These are phyloP conservation scores for Pungitius pungitius DNA, from an alignment of 2,113 vertebrate genomes.

Conservation along the genomic window DNA sequence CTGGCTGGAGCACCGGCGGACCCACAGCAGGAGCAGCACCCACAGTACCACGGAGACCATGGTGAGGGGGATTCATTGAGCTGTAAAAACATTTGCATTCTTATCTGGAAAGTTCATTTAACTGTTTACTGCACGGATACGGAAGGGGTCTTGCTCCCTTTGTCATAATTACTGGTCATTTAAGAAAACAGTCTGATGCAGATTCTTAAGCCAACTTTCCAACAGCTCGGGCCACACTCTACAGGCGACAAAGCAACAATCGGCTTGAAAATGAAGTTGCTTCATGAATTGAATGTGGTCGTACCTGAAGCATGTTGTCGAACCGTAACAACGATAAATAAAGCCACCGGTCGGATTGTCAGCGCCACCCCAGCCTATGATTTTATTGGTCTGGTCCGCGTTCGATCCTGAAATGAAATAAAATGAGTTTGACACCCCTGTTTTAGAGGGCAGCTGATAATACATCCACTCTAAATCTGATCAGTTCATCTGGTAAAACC, in stretches of 20 bases:
- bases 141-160: background rate
- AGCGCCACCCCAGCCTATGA: no score
- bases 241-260: background rate
- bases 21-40: conserved; percentile 81
- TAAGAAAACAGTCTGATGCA: background rate
- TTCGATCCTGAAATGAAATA: no score
- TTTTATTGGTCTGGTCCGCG: no score
- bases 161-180: background rate
- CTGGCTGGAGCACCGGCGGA: conserved; percentile 87
- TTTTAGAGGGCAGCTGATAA: no score
- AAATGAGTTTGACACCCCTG: no score
- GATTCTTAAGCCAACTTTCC: background rate
- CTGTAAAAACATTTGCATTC: background rate
- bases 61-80: conserved; percentile 47
- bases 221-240: background rate
- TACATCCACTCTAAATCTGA: no score
- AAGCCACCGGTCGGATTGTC: no score
- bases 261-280: background rate
- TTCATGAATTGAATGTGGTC: background rate
- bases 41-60: conserved; percentile 73
- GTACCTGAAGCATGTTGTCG: background rate
- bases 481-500: no score
- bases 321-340: background rate
- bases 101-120: background rate
- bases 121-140: background rate